phyloP scores from a whole-genome alignment of 2,113 vertebrate genomes.

The Sterrhoptilus dennistouni region DNA sequence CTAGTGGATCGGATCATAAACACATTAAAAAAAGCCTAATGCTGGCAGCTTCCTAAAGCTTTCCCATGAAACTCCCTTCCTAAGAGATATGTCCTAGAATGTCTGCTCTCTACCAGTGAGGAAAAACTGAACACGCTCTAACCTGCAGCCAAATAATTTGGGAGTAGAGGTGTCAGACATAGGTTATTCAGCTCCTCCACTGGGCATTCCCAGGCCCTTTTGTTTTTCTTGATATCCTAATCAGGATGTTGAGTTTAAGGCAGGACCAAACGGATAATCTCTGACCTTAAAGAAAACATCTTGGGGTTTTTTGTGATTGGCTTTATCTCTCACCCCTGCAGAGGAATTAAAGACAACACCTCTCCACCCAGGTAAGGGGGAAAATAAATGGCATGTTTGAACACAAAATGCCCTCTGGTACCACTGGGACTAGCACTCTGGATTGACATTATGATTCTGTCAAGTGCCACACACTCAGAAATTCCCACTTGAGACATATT shows the following conservation, averaged over 20 bases:
- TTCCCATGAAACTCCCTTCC: background rate
- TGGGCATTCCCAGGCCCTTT: background rate
- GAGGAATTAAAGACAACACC: background rate
- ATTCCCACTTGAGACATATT: background rate
- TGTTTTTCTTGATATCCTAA: background rate
- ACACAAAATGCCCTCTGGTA: background rate
- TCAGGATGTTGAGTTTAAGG: background rate
- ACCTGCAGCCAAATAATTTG: background rate
- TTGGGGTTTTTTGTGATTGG: background rate
- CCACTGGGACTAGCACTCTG: background rate
- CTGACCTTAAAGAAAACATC: background rate
- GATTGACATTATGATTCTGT: background rate
- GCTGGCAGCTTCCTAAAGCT: background rate
- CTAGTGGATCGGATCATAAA: accelerated
- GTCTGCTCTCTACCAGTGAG: background rate
- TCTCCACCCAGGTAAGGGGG: background rate
- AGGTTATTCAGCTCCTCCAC: background rate
- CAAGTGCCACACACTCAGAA: background rate
- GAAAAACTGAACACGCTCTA: background rate
- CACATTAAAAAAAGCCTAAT: background rate
- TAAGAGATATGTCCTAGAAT: background rate
- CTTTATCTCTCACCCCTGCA: background rate
- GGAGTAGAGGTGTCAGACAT: background rate
- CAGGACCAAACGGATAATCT: background rate
- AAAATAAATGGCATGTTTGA: background rate